Percentiles rank a stretch among this genome's conserved stretches.
phyloP scores from a whole-genome alignment of 92 coral and sea anemone species.

The Porites cylindrica region DNA sequence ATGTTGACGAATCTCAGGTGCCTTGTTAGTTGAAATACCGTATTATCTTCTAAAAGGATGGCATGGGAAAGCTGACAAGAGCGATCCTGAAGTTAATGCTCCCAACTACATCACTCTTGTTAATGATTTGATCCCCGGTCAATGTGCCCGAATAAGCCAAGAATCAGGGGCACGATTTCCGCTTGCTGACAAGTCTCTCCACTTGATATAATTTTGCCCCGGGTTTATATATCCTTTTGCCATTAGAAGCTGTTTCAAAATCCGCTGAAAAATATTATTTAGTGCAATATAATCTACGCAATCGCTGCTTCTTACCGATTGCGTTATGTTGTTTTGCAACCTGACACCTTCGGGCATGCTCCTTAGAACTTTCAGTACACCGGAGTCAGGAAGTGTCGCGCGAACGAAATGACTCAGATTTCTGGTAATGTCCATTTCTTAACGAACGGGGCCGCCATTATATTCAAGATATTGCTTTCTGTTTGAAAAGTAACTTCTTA shows the following conservation, averaged over 20 bases:
- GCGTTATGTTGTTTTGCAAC: not conserved
- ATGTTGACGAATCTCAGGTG: no score
- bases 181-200: constrained; percentile 4
- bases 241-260: not conserved
- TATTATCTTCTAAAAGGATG: no score
- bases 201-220: not conserved
- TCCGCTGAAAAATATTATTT: not conserved
- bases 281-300: not conserved
- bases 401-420: not conserved
- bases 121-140: not conserved
- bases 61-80: no score
- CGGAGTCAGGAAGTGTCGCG: not conserved
- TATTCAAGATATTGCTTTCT: no score
- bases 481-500: no score
- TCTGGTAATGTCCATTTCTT: not conserved
- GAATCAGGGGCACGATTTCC: not conserved
- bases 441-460: no score
- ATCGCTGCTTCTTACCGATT: not conserved
- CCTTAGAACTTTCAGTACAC: not conserved
- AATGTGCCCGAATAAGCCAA: constrained; percentile 1
- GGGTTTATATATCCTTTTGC: not conserved
- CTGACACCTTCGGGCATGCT: not conserved
- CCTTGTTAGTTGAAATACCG: no score
- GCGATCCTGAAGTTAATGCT: no score
- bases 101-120: no score